phyloP scores from a whole-genome alignment of 2,113 vertebrate genomes.

The Rissa tridactyla region DNA sequence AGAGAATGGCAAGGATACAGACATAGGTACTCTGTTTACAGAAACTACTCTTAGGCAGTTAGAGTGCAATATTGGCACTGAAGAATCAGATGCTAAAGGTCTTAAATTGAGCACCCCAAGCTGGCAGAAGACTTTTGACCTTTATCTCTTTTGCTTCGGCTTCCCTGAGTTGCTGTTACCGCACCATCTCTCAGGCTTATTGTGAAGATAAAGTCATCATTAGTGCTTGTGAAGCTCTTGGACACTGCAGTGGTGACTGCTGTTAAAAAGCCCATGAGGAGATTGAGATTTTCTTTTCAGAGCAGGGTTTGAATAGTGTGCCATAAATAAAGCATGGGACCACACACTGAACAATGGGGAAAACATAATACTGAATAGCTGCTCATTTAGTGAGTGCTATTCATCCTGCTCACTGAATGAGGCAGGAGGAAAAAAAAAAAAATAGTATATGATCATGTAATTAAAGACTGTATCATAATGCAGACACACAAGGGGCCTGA shows the following conservation, averaged over 20 bases:
- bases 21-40: not conserved
- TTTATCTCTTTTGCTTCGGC: not conserved
- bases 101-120: not conserved
- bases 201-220: not conserved
- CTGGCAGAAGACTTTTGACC: not conserved
- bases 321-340: conserved; percentile 39
- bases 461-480: conserved; percentile 29
- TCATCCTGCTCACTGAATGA: conserved; percentile 5
- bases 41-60: not conserved
- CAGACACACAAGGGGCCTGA: not conserved
- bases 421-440: not conserved
- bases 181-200: not conserved
- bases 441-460: not conserved
- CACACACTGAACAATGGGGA: conserved; percentile 27
- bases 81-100: not conserved
- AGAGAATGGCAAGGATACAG: not conserved
- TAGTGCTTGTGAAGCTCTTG: not conserved
- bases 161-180: not conserved
- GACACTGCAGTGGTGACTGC: not conserved
- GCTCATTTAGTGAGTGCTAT: not conserved
- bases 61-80: not conserved
- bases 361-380: conserved; percentile 27
- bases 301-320: not conserved
- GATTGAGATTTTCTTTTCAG: conserved; percentile 8
- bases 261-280: not conserved